phyloP scores from a whole-genome alignment of 2,797 vertebrate species.

The Gadopsis bispinosus region DNA sequence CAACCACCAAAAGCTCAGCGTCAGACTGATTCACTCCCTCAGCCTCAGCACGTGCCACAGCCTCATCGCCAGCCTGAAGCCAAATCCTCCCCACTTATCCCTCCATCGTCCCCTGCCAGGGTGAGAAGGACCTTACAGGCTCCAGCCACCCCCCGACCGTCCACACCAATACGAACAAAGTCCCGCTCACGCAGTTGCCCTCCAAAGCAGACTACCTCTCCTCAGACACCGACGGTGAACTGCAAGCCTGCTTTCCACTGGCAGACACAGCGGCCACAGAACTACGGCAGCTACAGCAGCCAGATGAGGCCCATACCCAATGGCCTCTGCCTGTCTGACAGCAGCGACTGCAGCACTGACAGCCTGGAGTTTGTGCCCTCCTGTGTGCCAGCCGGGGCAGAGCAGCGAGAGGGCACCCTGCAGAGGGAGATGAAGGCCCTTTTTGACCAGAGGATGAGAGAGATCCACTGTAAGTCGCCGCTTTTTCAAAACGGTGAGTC shows the following conservation, averaged over 20 bases:
- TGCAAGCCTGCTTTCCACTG: constrained; percentile 74
- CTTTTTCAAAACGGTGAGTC: constrained; percentile 88
- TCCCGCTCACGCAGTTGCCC: constrained; percentile 79
- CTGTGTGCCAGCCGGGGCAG: constrained; percentile 76
- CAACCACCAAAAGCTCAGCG: constrained; percentile 35
- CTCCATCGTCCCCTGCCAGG: constrained; percentile 76
- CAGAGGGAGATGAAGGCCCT: constrained; percentile 97
- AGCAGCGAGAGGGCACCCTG: constrained; percentile 89
- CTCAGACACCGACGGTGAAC: constrained; percentile 71
- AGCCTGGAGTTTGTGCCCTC: constrained; percentile 84
- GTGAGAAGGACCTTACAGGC: constrained; percentile 75
- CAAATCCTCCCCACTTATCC: constrained; percentile 51
- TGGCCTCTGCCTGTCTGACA: constrained; percentile 87
- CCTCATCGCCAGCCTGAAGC: constrained; percentile 34
- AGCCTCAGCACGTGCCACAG: constrained; percentile 39
- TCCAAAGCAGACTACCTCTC: constrained; percentile 64
- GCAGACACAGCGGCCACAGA: constrained; percentile 77
- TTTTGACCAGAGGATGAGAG: constrained; percentile 94
- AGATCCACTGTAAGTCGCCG: constrained; percentile 94
- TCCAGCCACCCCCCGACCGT: constrained; percentile 50
- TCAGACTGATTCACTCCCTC: constrained; percentile 28
- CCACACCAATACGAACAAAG: constrained; percentile 71
- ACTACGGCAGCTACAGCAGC: constrained; percentile 76
- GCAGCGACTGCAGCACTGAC: constrained; percentile 85
- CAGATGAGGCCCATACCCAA: constrained; percentile 77